Evolutionary conservation across 2,888 invertebrate genomes (phyloP).

Genomic region (Polyommatus icarus): DNA sequence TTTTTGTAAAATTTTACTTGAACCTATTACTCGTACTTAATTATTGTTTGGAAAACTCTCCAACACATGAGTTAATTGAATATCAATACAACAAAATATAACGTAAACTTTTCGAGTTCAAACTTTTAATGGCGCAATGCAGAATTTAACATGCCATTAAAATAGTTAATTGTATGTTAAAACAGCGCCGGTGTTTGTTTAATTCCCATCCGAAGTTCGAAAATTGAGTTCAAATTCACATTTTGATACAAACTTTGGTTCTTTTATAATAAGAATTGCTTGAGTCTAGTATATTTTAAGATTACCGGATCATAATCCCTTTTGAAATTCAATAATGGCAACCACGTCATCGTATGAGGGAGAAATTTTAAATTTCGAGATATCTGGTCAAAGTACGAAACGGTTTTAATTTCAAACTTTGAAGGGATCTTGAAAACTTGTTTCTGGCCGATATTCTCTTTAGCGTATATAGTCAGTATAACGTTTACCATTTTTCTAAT

Average conservation of each 20-base stretch:
- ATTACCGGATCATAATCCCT: constrained; percentile 65
- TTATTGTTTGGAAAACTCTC: neutral
- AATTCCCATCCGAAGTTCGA: constrained; percentile 52
- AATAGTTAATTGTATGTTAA: constrained; percentile 53
- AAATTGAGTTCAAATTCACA: constrained; percentile 59
- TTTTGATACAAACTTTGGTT: constrained; percentile 60
- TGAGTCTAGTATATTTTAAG: constrained; percentile 61
- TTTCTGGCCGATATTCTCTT: neutral
- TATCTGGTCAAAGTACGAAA: neutral
- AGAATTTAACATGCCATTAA: constrained; percentile 58
- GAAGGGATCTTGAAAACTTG: neutral
- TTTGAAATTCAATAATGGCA: constrained; percentile 67
- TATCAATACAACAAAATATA: constrained; percentile 35
- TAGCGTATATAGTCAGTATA: neutral
- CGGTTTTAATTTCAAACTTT: neutral
- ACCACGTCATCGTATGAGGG: constrained; percentile 49
- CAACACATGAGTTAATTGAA: neutral
- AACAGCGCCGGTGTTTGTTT: constrained; percentile 45
- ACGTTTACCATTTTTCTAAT: neutral
- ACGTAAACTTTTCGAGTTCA: constrained; percentile 53
- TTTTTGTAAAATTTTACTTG: neutral
- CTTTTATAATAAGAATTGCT: constrained; percentile 59
- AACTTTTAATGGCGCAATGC: constrained; percentile 60
- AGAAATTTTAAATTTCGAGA: constrained; percentile 48
- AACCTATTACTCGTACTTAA: neutral